Evolutionary conservation across 2,113 vertebrate genomes (phyloP).

Genomic region (Polyodon spathula): DNA sequence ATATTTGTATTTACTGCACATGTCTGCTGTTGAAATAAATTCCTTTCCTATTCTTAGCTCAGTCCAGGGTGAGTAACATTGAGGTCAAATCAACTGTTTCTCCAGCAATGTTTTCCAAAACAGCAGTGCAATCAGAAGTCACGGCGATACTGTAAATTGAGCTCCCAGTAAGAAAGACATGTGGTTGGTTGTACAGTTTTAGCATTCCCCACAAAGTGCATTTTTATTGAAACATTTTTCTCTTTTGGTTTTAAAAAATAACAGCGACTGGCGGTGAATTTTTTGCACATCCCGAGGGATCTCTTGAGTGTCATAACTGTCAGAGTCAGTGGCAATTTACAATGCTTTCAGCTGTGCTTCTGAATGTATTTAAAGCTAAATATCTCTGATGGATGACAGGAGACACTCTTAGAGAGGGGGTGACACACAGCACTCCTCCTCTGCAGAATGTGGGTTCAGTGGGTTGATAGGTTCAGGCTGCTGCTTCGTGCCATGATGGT

Average conservation of each 20-base stretch:
- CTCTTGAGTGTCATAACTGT: slow-evolving; percentile 29
- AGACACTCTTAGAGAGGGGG: not conserved
- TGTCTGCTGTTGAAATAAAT: no score
- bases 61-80: no score
- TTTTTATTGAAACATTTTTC: slow-evolving; percentile 1
- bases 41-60: no score
- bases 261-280: slow-evolving; percentile 5
- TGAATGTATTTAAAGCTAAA: slow-evolving; percentile 17
- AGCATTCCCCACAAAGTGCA: not conserved
- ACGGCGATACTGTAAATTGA: no score
- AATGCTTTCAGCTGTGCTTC: slow-evolving; percentile 9
- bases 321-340: slow-evolving; percentile 21
- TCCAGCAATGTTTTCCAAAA: no score
- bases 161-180: no score
- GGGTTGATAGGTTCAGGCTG: not conserved
- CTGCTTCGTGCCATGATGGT: not conserved
- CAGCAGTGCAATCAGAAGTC: no score
- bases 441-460: not conserved
- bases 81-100: no score
- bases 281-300: slow-evolving; percentile 15
- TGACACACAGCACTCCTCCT: not conserved
- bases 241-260: slow-evolving; percentile 3
- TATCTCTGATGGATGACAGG: slow-evolving; percentile 21
- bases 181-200: not conserved
- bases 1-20: no score